These are phyloP conservation scores for Folsomia candida DNA, from an alignment of 2,888 invertebrate species.

Conservation along the genomic window DNA sequence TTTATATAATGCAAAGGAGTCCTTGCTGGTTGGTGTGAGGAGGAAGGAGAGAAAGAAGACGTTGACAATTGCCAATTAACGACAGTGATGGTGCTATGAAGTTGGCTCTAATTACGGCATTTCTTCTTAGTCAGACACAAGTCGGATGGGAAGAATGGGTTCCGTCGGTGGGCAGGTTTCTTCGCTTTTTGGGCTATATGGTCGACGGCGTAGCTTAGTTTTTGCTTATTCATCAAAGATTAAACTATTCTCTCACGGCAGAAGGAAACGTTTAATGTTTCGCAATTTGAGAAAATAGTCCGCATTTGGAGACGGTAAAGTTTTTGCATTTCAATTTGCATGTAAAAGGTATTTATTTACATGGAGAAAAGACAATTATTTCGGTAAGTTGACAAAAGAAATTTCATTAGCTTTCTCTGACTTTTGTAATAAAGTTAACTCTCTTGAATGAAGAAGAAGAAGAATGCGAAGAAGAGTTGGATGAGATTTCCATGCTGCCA, in stretches of 20 bases:
- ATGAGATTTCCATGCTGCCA: not conserved
- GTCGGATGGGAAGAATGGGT: not conserved
- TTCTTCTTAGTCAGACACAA: not conserved
- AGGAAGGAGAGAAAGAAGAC: constrained; percentile 18
- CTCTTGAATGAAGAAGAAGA: no score
- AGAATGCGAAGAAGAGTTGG: no score
- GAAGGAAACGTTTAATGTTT: not conserved
- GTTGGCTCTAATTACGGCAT: constrained; percentile 30
- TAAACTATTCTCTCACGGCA: not conserved
- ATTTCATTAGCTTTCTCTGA: not conserved
- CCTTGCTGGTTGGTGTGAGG: not conserved
- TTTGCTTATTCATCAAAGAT: not conserved
- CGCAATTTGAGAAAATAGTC: not conserved
- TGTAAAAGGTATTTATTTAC: not conserved
- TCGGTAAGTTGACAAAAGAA: not conserved
- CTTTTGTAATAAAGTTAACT: no score
- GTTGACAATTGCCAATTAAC: constrained; percentile 45
- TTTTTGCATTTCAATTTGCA: not conserved
- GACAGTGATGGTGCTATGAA: constrained; percentile 19
- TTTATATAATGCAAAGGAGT: not conserved
- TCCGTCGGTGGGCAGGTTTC: not conserved
- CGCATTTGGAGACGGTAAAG: not conserved
- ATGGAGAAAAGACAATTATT: not conserved
- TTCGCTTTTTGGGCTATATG: not conserved
- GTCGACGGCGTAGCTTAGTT: no score